Evolutionary conservation across 2,888 invertebrate genomes (phyloP).

Genomic region (Synergus umbraculus): DNA sequence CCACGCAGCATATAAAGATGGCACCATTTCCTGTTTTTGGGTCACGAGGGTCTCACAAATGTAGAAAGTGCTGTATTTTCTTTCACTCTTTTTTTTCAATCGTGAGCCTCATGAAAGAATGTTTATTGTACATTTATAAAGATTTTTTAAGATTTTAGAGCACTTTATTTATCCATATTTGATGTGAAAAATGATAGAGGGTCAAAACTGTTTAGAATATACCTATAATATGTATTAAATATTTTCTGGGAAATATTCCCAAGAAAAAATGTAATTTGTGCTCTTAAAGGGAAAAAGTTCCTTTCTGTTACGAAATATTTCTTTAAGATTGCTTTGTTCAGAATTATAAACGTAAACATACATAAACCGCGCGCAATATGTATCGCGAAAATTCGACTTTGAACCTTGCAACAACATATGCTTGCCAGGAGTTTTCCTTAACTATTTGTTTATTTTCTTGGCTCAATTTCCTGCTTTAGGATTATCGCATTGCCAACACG

Average conservation of each 20-base stretch:
- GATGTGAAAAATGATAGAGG: no score
- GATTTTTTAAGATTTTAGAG: no score
- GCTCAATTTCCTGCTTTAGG: not conserved
- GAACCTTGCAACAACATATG: not conserved
- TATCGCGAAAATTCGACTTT: not conserved
- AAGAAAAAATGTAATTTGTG: no score
- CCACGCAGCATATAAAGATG: not conserved
- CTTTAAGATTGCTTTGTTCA: not conserved
- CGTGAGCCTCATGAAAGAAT: not conserved
- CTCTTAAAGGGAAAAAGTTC: no score
- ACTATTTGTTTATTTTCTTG: not conserved
- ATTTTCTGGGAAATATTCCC: no score
- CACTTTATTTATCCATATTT: no score
- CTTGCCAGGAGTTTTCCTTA: not conserved
- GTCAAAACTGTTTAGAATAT: no score
- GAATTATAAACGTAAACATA: not conserved
- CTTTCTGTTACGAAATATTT: no score
- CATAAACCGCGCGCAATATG: not conserved
- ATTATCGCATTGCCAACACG: not conserved
- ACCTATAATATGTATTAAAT: no score
- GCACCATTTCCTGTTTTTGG: not conserved
- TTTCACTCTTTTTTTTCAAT: not conserved
- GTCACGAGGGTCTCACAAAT: slow-evolving; percentile 14
- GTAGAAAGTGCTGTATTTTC: not conserved
- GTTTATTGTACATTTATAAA: no score